phyloP scores from a whole-genome alignment of 1,140 invertebrate species.

The Centruroides vittatus region DNA sequence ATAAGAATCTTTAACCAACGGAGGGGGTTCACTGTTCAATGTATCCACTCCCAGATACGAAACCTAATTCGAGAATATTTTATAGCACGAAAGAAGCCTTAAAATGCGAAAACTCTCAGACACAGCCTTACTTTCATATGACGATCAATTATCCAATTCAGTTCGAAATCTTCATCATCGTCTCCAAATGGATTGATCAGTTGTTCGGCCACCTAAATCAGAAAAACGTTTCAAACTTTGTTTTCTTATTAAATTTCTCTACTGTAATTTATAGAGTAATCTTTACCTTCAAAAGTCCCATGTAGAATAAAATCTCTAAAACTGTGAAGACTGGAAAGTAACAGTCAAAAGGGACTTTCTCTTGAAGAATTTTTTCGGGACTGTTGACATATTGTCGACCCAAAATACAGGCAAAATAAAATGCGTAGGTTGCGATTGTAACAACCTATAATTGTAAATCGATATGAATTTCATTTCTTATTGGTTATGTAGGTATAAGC shows the following conservation, averaged over 20 bases:
- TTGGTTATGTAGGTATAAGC: no score
- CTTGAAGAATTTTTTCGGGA: slow-evolving; percentile 22
- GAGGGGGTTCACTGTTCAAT: slow-evolving; percentile 40
- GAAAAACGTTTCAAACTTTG: neutral
- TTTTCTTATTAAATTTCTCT: neutral
- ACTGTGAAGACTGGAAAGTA: slow-evolving; percentile 88
- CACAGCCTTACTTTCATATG: slow-evolving; percentile 40
- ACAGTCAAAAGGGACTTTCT: slow-evolving; percentile 45
- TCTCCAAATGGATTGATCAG: slow-evolving; percentile 59
- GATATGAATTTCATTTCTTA: no score
- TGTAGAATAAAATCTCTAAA: slow-evolving; percentile 71
- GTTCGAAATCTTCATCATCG: slow-evolving; percentile 62
- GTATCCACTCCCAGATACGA: slow-evolving; percentile 47
- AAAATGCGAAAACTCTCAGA: neutral
- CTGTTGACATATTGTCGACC: slow-evolving; percentile 50
- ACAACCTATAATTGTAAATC: slow-evolving; percentile 40
- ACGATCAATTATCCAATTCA: slow-evolving; percentile 53
- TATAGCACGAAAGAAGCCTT: neutral
- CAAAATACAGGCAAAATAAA: slow-evolving; percentile 53
- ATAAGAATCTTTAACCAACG: slow-evolving; percentile 46
- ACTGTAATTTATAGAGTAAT: neutral
- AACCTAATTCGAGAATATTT: slow-evolving; percentile 5
- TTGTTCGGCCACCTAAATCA: slow-evolving; percentile 46
- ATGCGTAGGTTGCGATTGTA: slow-evolving; percentile 56
- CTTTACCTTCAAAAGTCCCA: slow-evolving; percentile 50